phyloP scores from a whole-genome alignment of 2,888 invertebrate genomes.

The Bedellia somnulentella region DNA sequence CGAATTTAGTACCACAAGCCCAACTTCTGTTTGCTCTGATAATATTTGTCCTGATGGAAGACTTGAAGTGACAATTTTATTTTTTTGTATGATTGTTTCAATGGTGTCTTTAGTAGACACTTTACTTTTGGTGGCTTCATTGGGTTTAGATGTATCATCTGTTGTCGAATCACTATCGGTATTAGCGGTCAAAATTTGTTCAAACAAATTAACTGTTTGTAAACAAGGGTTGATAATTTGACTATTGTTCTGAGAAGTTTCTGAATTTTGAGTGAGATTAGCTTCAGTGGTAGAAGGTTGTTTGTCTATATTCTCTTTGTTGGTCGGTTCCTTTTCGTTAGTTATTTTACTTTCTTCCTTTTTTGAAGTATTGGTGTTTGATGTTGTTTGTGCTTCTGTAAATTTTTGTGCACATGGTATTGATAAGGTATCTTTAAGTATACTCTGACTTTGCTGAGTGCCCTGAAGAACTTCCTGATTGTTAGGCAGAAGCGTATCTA shows the following conservation, averaged over 20 bases:
- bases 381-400: background rate
- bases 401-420: background rate
- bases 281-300: background rate
- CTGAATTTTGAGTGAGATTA: too few species aligned
- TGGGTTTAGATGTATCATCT: background rate
- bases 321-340: background rate
- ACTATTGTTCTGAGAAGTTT: background rate
- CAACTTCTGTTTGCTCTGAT: too few species aligned
- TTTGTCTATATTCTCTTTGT: conserved; percentile 1
- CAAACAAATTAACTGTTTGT: conserved; percentile 33
- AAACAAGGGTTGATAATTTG: conserved; percentile 25
- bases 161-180: conserved; percentile 22
- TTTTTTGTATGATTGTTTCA: too few species aligned
- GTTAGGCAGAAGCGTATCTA: conserved; percentile 34
- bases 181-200: conserved; percentile 17
- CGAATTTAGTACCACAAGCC: conserved; percentile 21
- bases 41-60: too few species aligned
- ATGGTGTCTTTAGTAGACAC: too few species aligned
- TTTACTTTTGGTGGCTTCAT: background rate
- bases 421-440: conserved; percentile 1
- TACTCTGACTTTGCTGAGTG: conserved; percentile 4
- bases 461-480: conserved; percentile 34
- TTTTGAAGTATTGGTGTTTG: background rate
- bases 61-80: too few species aligned
- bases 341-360: background rate